Evolutionary conservation across 2,113 vertebrate genomes (phyloP).

Genomic region (Neomonachus schauinslandi): DNA sequence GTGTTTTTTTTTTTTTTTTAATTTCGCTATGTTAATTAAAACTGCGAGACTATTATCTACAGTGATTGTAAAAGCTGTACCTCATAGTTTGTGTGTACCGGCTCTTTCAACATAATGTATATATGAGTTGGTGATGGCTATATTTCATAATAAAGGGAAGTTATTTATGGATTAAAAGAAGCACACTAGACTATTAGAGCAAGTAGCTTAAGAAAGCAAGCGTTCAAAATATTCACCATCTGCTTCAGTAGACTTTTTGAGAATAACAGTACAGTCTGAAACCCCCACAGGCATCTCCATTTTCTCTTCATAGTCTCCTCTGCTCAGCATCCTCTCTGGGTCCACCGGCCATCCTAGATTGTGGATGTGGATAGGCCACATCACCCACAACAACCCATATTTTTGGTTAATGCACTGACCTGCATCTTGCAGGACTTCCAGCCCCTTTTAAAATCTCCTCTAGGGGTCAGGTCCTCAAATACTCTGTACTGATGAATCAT

Average conservation of each 20-base stretch:
- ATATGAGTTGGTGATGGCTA: background rate
- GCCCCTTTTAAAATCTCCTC: background rate
- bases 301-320: background rate
- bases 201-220: slow-evolving; percentile 31
- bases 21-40: background rate
- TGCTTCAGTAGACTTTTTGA: background rate
- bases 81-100: background rate
- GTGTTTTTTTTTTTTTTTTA: background rate
- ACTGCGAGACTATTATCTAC: background rate
- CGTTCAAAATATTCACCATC: background rate
- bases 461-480: background rate
- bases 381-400: background rate
- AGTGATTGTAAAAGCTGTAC: background rate
- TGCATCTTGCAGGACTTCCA: background rate
- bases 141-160: slow-evolving; percentile 14
- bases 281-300: background rate
- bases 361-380: background rate
- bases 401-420: background rate
- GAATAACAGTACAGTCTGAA: background rate
- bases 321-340: background rate
- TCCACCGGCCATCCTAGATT: background rate
- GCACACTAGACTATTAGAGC: background rate
- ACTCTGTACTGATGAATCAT: background rate
- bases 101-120: background rate
- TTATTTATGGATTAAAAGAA: slow-evolving; percentile 3